These are phyloP conservation scores for Opisthocomus hoazin DNA, from an alignment of 2,113 vertebrate genomes.

Conservation along the genomic window DNA sequence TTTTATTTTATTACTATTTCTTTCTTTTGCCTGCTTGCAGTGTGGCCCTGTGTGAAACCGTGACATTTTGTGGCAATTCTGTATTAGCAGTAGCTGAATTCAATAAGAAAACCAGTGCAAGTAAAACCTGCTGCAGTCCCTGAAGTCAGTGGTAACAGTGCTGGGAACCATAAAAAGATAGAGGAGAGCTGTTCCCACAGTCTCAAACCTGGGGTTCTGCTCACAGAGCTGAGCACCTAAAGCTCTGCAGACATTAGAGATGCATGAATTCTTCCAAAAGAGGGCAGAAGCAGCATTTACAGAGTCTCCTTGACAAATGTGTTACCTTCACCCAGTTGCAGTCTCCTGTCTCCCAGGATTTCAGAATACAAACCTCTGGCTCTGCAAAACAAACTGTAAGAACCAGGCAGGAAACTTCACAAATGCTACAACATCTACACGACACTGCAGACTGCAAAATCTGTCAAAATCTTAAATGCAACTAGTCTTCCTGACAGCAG, in stretches of 20 bases:
- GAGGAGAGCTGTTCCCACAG: not conserved
- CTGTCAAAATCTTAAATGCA: not conserved
- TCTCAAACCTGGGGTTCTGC: not conserved
- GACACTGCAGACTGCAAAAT: not conserved
- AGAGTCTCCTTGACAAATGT: constrained; percentile 19
- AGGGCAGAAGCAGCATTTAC: constrained; percentile 69
- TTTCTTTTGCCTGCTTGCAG: not conserved
- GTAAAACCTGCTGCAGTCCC: not conserved
- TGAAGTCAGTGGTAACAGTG: not conserved
- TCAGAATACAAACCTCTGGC: not conserved
- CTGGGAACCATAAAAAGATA: not conserved
- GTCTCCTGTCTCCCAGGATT: not conserved
- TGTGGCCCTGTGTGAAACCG: not conserved
- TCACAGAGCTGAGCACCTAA: not conserved
- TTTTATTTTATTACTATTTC: not conserved
- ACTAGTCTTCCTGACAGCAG: not conserved
- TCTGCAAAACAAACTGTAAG: not conserved
- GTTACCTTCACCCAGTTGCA: not conserved
- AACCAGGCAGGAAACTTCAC: not conserved
- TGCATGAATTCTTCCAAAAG: constrained; percentile 62
- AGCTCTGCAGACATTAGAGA: not conserved
- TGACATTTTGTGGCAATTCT: not conserved
- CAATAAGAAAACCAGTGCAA: not conserved
- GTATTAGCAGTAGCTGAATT: not conserved
- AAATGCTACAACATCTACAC: not conserved